Evolutionary conservation across 2,113 vertebrate species (phyloP).

Genomic region (Alethe castanea): DNA sequence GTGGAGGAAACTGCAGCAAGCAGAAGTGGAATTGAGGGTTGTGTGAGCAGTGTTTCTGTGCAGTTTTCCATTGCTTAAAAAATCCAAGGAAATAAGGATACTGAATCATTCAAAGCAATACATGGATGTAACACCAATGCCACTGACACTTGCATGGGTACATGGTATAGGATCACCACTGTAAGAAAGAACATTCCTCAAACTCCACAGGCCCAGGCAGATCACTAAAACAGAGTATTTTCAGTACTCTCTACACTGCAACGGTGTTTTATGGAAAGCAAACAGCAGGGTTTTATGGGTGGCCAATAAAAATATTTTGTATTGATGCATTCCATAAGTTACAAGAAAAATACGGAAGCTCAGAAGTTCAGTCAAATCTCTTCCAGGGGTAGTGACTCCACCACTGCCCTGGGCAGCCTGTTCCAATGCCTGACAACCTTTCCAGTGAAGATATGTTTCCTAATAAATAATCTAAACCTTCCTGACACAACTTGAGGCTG

Average conservation of each 20-base stretch:
- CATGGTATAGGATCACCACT: background rate
- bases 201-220: background rate
- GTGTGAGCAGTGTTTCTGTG: background rate
- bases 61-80: background rate
- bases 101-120: background rate
- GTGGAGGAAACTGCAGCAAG: background rate
- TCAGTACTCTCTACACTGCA: background rate
- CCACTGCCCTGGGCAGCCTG: background rate
- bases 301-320: background rate
- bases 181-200: background rate
- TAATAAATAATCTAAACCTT: background rate
- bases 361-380: background rate
- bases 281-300: background rate
- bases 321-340: background rate
- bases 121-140: background rate
- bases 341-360: background rate
- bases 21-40: background rate
- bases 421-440: background rate
- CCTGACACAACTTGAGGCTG: background rate
- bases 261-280: background rate
- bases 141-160: background rate
- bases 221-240: background rate
- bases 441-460: background rate
- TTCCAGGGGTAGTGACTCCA: background rate
- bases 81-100: background rate